Conservation (phyloP, 2,113 vertebrate species). For the Hemiscyllium ocellatum region DNA sequence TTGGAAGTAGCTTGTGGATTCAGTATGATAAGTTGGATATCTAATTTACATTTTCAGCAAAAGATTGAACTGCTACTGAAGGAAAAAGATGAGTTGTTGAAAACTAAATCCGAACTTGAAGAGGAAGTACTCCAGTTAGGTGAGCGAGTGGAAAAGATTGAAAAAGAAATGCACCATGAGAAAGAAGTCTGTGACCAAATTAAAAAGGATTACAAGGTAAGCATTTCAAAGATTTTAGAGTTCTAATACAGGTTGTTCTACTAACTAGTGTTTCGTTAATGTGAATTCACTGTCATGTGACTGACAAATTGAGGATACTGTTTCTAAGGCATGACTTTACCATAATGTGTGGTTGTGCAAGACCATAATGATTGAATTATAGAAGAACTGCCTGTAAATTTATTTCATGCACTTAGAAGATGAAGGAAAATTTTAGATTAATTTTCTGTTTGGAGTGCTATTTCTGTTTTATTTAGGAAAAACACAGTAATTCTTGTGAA, state of each 20-base stretch:
- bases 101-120: slow-evolving; percentile 68
- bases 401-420: background rate
- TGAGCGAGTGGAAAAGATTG: slow-evolving; percentile 69
- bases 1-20: background rate
- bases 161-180: slow-evolving; percentile 67
- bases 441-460: background rate
- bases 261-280: too few relatives aligned
- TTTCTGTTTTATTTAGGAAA: background rate
- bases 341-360: too few relatives aligned
- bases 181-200: slow-evolving; percentile 69
- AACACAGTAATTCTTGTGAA: background rate
- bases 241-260: too few relatives aligned
- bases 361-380: too few relatives aligned
- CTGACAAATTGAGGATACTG: too few relatives aligned
- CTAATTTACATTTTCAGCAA: slow-evolving; percentile 59
- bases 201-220: slow-evolving; percentile 77
- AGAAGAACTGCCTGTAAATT: background rate
- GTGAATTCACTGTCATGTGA: too few relatives aligned
- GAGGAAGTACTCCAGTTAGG: slow-evolving; percentile 75
- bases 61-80: slow-evolving; percentile 87
- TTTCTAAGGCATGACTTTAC: too few relatives aligned
- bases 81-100: slow-evolving; percentile 84
- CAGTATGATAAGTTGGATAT: background rate
- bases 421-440: background rate
- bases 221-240: slow-evolving; percentile 4